phyloP scores from a whole-genome alignment of 2,888 invertebrate genomes.

The Noctua fimbriata region DNA sequence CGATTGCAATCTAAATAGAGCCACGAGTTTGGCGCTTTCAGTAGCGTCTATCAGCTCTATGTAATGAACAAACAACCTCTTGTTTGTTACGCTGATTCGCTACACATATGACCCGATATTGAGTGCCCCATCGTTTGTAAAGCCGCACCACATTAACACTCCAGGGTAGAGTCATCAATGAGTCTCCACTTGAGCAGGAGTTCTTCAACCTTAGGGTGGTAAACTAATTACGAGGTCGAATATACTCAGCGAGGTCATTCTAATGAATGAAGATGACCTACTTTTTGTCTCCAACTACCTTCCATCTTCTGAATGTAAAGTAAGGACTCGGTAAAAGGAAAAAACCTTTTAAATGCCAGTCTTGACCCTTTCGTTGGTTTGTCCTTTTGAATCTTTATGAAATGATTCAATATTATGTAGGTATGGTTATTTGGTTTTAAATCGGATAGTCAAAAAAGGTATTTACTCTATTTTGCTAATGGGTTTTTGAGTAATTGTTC shows the following conservation, averaged over 20 bases:
- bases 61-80: neutral
- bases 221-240: neutral
- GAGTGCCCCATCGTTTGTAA: neutral
- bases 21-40: neutral
- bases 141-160: no score
- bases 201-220: neutral
- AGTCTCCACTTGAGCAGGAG: neutral
- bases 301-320: conserved; percentile 9
- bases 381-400: neutral
- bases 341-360: conserved; percentile 12
- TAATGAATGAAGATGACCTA: conserved; percentile 15
- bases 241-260: neutral
- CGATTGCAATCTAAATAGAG: neutral
- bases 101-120: neutral
- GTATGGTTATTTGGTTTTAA: neutral
- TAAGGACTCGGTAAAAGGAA: conserved; percentile 1
- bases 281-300: conserved; percentile 5
- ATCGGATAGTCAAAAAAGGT: neutral
- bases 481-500: neutral
- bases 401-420: conserved; percentile 4
- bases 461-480: neutral
- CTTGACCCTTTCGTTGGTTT: neutral
- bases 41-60: neutral
- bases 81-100: no score
- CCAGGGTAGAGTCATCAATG: neutral